phyloP scores from a whole-genome alignment of 2,888 invertebrate genomes.

The Conchocele bisecta region DNA sequence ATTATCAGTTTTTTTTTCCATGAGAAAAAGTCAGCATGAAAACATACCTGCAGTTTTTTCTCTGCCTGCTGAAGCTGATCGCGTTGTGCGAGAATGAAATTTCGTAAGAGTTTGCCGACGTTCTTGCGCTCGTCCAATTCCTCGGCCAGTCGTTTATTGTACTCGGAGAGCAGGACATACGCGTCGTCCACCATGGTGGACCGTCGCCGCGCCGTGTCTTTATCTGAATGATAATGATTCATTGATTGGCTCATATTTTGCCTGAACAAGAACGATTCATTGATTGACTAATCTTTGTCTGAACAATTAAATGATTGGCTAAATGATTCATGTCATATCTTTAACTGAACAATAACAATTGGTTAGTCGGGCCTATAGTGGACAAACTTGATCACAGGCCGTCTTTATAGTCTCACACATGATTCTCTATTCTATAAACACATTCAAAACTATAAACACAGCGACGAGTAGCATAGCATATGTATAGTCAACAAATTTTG shows the following conservation, averaged over 20 bases:
- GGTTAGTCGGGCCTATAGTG: no score
- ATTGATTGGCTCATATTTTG: background rate
- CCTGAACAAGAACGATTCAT: background rate
- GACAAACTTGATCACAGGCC: no score
- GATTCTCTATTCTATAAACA: no score
- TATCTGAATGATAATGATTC: constrained; percentile 75
- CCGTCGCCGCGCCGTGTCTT: constrained; percentile 85
- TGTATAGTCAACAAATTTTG: no score
- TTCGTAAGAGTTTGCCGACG: constrained; percentile 92
- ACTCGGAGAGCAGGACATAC: constrained; percentile 92
- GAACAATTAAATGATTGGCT: no score
- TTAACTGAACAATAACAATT: no score
- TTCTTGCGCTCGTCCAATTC: constrained; percentile 95
- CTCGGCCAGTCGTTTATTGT: constrained; percentile 92
- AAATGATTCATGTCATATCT: no score
- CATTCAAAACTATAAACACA: no score
- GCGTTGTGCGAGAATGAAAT: constrained; percentile 92
- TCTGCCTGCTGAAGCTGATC: constrained; percentile 94
- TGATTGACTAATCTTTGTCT: background rate
- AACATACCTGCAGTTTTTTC: constrained; percentile 90
- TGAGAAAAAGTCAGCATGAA: background rate
- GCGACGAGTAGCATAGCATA: no score
- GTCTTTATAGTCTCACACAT: no score
- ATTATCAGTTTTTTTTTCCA: background rate
- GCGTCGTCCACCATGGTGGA: constrained; percentile 94